Base-by-base conservation (phyloP, 2,113 vertebrate genomes). In the Ellobius talpinus region DNA sequence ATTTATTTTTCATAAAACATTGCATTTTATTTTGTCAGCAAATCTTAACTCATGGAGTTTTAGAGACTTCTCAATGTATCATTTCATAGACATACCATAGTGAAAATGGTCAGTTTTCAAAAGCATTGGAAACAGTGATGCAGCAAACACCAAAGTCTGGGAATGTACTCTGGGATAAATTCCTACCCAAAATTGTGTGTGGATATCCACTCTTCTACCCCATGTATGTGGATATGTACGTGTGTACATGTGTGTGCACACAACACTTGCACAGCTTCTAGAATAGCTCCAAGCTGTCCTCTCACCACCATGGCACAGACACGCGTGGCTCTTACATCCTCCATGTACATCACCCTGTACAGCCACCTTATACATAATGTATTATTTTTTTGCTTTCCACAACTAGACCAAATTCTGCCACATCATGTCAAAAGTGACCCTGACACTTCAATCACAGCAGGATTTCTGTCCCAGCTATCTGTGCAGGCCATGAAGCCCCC, bases 401-500 rank as follows among this genome's bases (percentile, higher is more conserved):
- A 16, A 16, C 78, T 61, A 23, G 36, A 36, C 79, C 55, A 63
- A 26, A 24, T 63, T 63, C 55, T 63, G 79, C 55, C 12, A 23
- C 23, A 84, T 26, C 7, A 3, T 29, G 24, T 5, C 2, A 84
- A 4, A 61, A 36, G 31, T 45, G 63, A 66, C 61, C 29, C 50
- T 21, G 12, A 45, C 33, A 7, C 87, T 82, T 39, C 10, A 23
- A 4, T 31, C 68, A 3, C 47, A 47, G 39, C 73, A 17, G 16
- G 68, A 31, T 65, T 19, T 31, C 86, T 4, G 26, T 24, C 89
- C 52, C 10, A 68, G 50, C 5, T 2, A 2, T 17, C 12, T 21
- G 50, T 19, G 84, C 65, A 8, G 16, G 63, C 50, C 1, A 0
- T 1, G 17, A 42, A 84, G 55, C 14, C 19, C 0, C 0, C 23